Evolutionary conservation across 2,113 vertebrate species (phyloP).

Genomic region (Pseudorhombus dupliciocellatus): DNA sequence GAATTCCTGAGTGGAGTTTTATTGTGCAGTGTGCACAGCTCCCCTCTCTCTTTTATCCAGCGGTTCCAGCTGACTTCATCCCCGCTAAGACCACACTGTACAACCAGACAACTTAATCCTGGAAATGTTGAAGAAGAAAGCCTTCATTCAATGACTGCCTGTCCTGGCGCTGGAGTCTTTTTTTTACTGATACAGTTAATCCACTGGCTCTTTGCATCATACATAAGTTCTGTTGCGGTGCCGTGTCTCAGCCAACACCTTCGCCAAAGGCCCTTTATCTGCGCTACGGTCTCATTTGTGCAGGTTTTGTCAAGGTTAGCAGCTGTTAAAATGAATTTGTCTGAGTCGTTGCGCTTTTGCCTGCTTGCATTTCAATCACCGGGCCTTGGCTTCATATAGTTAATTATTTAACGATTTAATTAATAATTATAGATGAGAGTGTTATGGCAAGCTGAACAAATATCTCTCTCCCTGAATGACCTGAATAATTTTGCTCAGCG

Average conservation of each 20-base stretch:
- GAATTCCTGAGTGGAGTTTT: neutral
- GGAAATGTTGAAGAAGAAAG: conserved; percentile 2
- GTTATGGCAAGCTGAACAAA: neutral
- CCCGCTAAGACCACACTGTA: neutral
- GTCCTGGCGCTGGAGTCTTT: neutral
- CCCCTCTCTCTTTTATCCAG: neutral
- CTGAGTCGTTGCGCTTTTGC: neutral
- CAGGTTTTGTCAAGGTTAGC: neutral
- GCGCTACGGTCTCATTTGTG: neutral
- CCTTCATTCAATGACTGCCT: conserved; percentile 9
- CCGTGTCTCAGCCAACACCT: neutral
- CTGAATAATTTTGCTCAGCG: neutral
- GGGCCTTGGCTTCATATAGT: neutral
- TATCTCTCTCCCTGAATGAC: neutral
- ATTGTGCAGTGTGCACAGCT: neutral
- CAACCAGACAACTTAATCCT: neutral
- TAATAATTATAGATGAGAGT: neutral
- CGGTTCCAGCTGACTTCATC: conserved; percentile 8
- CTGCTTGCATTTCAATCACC: neutral
- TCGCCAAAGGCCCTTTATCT: neutral
- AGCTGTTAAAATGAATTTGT: neutral
- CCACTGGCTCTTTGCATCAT: neutral
- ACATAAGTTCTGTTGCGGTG: neutral
- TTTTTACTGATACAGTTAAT: neutral
- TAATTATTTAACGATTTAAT: neutral